Conservation (phyloP, 2,888 invertebrate genomes). For the Tetropium fuscum region DNA sequence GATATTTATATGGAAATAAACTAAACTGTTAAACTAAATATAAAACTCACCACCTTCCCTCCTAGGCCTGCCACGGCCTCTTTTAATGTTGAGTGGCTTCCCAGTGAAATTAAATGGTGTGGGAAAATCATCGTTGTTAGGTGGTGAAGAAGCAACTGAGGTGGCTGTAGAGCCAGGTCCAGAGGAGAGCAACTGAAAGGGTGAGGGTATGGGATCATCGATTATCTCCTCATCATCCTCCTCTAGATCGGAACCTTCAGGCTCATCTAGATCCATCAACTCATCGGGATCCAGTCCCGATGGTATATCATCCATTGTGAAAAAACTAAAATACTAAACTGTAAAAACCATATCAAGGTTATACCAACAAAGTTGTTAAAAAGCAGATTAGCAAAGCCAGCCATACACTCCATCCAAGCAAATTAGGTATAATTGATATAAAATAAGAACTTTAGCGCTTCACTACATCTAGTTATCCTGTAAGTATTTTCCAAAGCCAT, state of each 20-base stretch:
- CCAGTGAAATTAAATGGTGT: conserved; percentile 72
- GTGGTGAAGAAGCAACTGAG: conserved; percentile 73
- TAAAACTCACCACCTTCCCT: conserved; percentile 73
- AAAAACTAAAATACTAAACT: conserved; percentile 41
- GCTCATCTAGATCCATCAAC: conserved; percentile 77
- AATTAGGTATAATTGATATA: too few relatives aligned
- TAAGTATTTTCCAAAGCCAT: conserved; percentile 7
- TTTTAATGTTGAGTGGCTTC: conserved; percentile 76
- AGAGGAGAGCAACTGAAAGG: conserved; percentile 65
- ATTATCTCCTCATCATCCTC: conserved; percentile 75
- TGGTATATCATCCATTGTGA: conserved; percentile 63
- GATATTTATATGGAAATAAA: too few relatives aligned
- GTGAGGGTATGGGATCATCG: conserved; percentile 68
- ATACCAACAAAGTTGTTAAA: conserved; percentile 15
- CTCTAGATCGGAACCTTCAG: conserved; percentile 81
- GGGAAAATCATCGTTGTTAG: conserved; percentile 71
- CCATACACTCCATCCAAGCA: too few relatives aligned
- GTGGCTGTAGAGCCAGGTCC: conserved; percentile 75
- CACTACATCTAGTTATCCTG: not conserved
- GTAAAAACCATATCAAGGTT: conserved; percentile 36
- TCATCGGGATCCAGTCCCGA: conserved; percentile 67
- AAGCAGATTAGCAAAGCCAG: not conserved
- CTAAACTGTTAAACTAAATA: too few relatives aligned
- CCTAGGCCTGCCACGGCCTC: conserved; percentile 83
- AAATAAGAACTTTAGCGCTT: not conserved